phyloP scores from a whole-genome alignment of 2,113 vertebrate genomes.

The Elgaria multicarinata region DNA sequence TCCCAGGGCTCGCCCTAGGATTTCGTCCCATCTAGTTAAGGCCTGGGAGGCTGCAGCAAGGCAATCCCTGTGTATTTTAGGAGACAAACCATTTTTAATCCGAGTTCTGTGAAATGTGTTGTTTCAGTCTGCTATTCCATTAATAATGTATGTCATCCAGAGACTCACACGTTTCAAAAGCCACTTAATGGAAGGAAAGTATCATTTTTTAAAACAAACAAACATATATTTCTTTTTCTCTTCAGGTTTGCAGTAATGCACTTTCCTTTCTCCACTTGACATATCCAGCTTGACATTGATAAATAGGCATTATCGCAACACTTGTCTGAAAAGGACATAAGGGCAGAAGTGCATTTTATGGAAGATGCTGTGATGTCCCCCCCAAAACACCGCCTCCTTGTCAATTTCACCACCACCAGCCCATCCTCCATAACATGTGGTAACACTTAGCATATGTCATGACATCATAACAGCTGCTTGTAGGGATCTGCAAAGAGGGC shows the following conservation, averaged over 20 bases:
- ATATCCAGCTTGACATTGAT: not conserved
- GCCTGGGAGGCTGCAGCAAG: not conserved
- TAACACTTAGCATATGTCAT: not conserved
- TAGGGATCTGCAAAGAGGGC: not conserved
- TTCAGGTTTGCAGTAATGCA: not conserved
- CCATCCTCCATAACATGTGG: not conserved
- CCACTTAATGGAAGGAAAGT: too few species aligned
- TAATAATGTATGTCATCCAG: not conserved
- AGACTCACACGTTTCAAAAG: not conserved
- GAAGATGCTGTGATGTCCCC: not conserved
- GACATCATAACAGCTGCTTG: slow-evolving; percentile 4
- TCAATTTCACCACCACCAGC: not conserved
- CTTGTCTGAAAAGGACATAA: not conserved
- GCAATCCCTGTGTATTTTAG: not conserved
- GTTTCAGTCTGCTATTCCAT: not conserved
- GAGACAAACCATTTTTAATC: not conserved
- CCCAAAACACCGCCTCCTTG: not conserved
- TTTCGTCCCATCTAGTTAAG: too few species aligned
- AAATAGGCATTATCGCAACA: not conserved
- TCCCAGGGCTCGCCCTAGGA: too few species aligned
- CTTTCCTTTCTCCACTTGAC: not conserved
- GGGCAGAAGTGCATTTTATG: not conserved
- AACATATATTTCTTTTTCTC: not conserved
- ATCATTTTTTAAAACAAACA: not conserved
- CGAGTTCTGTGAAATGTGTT: too few species aligned